Evolutionary conservation across 2,113 vertebrate species (phyloP).

Genomic region (Connochaetes taurinus): DNA sequence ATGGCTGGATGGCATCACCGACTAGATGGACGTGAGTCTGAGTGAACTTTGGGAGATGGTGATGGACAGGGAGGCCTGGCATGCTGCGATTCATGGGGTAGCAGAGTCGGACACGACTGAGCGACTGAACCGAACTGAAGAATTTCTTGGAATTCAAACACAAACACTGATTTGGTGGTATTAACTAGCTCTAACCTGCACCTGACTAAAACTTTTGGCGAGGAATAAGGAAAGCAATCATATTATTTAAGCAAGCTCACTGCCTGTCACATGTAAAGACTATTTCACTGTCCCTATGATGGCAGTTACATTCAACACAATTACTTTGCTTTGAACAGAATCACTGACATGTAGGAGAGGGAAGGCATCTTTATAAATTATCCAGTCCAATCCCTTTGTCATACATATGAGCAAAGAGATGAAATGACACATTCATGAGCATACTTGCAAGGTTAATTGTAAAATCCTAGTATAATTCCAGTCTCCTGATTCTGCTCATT

Average conservation of each 20-base stretch:
- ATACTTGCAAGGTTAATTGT: not conserved
- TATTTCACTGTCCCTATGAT: not conserved
- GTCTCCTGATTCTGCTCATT: not conserved
- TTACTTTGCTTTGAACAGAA: not conserved
- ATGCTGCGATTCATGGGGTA: not conserved
- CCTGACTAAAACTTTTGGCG: constrained; percentile 2
- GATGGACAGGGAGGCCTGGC: not conserved
- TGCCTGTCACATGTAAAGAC: not conserved
- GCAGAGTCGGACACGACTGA: not conserved
- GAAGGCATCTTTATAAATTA: not conserved
- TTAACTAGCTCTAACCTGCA: not conserved
- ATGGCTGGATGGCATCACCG: not conserved
- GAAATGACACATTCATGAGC: not conserved
- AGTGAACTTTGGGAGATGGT: not conserved
- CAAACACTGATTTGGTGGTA: not conserved
- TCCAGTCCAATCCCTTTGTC: not conserved
- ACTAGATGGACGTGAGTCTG: not conserved
- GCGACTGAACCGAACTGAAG: not conserved
- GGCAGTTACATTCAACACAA: not conserved
- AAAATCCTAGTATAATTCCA: not conserved
- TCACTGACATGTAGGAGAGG: not conserved
- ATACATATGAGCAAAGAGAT: not conserved
- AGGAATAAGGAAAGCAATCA: constrained; percentile 3
- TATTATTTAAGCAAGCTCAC: not conserved
- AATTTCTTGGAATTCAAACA: constrained; percentile 20